Evolutionary conservation across 2,888 invertebrate species (phyloP).

Genomic region (Tipula unca): DNA sequence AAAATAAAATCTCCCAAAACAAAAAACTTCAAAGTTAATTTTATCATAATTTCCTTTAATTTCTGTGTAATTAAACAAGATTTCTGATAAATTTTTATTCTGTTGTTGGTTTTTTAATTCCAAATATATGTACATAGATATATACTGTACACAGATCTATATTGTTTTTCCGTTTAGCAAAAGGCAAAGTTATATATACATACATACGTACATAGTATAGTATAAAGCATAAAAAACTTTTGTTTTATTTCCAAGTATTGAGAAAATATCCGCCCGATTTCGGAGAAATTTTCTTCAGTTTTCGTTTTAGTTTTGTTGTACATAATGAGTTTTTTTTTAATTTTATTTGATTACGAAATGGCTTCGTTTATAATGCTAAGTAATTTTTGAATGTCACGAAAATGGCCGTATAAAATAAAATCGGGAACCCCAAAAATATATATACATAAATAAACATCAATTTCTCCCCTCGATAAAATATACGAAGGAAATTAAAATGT

Average conservation of each 20-base stretch:
- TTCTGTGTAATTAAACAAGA: background rate
- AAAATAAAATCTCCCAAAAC: background rate
- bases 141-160: background rate
- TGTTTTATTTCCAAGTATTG: background rate
- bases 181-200: background rate
- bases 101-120: background rate
- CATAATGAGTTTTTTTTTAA: background rate
- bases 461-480: background rate
- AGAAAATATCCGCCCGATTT: background rate
- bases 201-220: too few species aligned
- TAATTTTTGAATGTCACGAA: background rate
- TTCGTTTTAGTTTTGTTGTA: background rate
- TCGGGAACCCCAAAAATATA: background rate
- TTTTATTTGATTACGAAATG: background rate
- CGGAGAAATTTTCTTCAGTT: background rate
- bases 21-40: conserved; percentile 2
- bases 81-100: background rate
- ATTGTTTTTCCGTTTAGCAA: background rate
- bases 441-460: background rate
- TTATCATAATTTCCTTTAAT: conserved; percentile 3
- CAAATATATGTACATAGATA: too few species aligned
- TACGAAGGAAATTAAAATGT: background rate
- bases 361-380: background rate
- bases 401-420: background rate
- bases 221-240: background rate